Percentiles rank a stretch among this genome's conserved stretches.
Evolutionary conservation across 2,797 vertebrate genomes (phyloP).

Genomic region (Nyctalus aviator): DNA sequence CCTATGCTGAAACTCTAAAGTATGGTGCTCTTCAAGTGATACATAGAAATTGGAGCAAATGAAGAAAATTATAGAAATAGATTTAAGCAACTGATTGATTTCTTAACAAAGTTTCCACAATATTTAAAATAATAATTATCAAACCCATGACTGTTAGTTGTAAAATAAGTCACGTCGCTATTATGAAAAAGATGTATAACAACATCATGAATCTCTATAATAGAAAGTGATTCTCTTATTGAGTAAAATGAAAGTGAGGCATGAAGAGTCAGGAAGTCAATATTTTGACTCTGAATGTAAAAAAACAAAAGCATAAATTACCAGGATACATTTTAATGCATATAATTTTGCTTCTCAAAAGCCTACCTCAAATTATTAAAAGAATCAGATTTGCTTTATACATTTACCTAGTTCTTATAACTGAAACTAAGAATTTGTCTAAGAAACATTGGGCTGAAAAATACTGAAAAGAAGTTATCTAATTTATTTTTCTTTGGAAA

Average conservation of each 20-base stretch:
- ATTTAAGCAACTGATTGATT: not conserved
- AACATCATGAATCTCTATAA: not conserved
- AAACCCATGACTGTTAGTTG: not conserved
- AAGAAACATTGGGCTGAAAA: not conserved
- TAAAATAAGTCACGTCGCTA: constrained; percentile 1
- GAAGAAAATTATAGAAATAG: not conserved
- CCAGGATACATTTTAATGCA: not conserved
- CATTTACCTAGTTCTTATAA: not conserved
- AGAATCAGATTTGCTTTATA: not conserved
- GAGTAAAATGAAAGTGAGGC: not conserved
- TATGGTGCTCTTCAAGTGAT: not conserved
- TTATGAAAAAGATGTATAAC: not conserved
- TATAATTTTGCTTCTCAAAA: constrained; percentile 9
- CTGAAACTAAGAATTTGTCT: not conserved
- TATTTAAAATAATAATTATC: constrained; percentile 22
- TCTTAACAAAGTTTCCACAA: not conserved
- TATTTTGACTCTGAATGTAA: constrained; percentile 7
- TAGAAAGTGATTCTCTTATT: not conserved
- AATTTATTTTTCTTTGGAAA: constrained; percentile 19
- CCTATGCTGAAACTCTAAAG: not conserved
- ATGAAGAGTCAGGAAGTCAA: constrained; percentile 2
- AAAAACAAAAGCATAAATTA: not conserved
- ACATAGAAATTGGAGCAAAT: constrained; percentile 1
- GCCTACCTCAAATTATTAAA: not conserved
- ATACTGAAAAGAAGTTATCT: not conserved